These are phyloP conservation scores for Agrochola macilenta DNA, from an alignment of 2,888 invertebrate species.

Conservation along the genomic window DNA sequence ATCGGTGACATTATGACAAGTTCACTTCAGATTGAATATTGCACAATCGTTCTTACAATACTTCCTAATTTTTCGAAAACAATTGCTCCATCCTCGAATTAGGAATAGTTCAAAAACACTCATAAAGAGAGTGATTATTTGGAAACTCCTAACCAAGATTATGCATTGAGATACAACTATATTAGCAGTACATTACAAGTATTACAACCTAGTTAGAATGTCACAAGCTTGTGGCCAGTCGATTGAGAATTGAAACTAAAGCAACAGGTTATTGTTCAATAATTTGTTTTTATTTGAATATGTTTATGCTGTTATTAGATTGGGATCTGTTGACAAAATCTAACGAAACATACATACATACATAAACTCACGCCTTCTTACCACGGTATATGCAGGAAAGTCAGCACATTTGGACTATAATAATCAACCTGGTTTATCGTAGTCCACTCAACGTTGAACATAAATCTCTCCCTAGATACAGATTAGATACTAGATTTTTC, in stretches of 20 bases:
- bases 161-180: slow-evolving; percentile 9
- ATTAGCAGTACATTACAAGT: slow-evolving; percentile 15
- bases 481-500: too few relatives aligned
- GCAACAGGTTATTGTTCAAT: slow-evolving; percentile 47
- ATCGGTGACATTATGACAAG: background rate
- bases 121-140: background rate
- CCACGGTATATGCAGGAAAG: too few relatives aligned
- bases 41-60: background rate
- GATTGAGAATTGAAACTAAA: slow-evolving; percentile 48
- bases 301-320: background rate
- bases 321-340: too few relatives aligned
- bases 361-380: too few relatives aligned
- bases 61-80: background rate
- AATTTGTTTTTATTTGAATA: slow-evolving; percentile 8
- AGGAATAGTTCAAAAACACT: background rate
- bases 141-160: slow-evolving; percentile 5
- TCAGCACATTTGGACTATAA: too few relatives aligned
- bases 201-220: slow-evolving; percentile 46
- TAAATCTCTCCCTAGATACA: too few relatives aligned
- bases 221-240: slow-evolving; percentile 20
- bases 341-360: too few relatives aligned
- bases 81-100: background rate
- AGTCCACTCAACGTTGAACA: too few relatives aligned
- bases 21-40: slow-evolving; percentile 22
- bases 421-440: too few relatives aligned